Base-by-base conservation (phyloP, 2,888 invertebrate genomes). In the Eilema depressum region DNA sequence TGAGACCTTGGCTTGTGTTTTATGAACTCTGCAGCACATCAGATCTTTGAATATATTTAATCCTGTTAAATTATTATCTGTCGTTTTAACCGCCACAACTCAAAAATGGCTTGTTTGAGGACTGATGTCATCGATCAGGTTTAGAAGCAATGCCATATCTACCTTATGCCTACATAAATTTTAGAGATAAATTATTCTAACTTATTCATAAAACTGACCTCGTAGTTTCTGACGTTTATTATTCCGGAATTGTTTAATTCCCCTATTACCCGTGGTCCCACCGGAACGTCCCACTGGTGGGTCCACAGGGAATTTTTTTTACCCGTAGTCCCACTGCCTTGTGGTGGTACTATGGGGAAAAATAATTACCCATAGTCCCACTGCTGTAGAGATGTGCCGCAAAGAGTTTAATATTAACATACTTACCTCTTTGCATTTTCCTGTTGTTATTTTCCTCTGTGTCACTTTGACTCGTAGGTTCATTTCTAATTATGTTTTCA, bases 51-150 rank as follows among this genome's bases (percentile, higher is more conserved):
- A 63, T 25, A 0, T 63, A 41, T 26, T 41, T 25, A n/a, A 59
- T 26, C 25, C 17, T 59, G 14, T 23, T 25, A 7, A n/a, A 14
- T 14, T 2, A 30, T 20, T 10, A 23, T 61, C 7, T n/a, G 11
- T 61, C 23, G 30, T 10, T 30, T 56, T 33, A 11, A 66, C 33
- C 26, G 28, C 47, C 59, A 25, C 17, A n/a, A 5, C 28, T 66
- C 25, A 26, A 63, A 66, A 33, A 25, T 8, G 59, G 53, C 41
- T 53, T 68, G 66, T 73, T 69, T 69, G 20, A 60, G 63, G n/a
- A 60, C 57, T 73, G 72, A 73, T 69, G 72, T 69, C 72, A 73
- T 69, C 66, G 37, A 26, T 53, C 53, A 68, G 68, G 59, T 66
- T 62, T 68, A 62, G 28, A 61, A 68, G 68, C 66, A 60, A 41